Evolutionary conservation across 2,113 vertebrate species (phyloP).

Genomic region (Ailurus styani): DNA sequence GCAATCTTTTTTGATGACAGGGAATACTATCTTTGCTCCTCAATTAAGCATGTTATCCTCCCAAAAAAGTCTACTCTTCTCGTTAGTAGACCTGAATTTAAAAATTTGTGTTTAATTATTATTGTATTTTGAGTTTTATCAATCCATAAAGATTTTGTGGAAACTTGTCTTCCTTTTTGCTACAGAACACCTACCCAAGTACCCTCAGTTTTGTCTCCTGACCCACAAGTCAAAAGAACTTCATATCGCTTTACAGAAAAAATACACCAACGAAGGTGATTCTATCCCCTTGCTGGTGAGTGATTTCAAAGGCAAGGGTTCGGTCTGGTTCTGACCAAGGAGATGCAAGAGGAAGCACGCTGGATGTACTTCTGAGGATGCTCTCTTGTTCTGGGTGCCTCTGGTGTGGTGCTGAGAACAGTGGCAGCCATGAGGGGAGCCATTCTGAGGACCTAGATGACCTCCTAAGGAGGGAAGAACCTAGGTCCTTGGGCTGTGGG

Average conservation of each 20-base stretch:
- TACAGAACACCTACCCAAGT: not conserved
- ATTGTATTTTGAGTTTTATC: not conserved
- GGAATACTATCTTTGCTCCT: not conserved
- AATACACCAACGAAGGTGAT: not conserved
- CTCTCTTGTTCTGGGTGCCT: not conserved
- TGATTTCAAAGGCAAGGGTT: not conserved
- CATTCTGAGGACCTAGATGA: not conserved
- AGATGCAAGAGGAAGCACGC: not conserved
- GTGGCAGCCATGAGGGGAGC: accelerated
- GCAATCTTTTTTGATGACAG: not conserved
- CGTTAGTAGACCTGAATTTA: not conserved
- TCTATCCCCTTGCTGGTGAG: not conserved
- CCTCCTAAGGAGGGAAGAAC: not conserved
- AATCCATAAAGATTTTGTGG: not conserved
- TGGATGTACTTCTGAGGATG: not conserved
- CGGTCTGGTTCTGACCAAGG: not conserved
- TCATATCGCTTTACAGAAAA: not conserved
- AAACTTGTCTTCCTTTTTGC: not conserved
- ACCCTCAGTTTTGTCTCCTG: not conserved
- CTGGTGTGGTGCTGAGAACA: no score
- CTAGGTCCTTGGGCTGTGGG: not conserved
- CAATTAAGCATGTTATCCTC: not conserved
- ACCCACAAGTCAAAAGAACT: not conserved
- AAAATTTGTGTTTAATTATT: not conserved
- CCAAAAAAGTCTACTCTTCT: not conserved